phyloP scores from a whole-genome alignment of 1,140 invertebrate species.

The Colletes latitarsis region DNA sequence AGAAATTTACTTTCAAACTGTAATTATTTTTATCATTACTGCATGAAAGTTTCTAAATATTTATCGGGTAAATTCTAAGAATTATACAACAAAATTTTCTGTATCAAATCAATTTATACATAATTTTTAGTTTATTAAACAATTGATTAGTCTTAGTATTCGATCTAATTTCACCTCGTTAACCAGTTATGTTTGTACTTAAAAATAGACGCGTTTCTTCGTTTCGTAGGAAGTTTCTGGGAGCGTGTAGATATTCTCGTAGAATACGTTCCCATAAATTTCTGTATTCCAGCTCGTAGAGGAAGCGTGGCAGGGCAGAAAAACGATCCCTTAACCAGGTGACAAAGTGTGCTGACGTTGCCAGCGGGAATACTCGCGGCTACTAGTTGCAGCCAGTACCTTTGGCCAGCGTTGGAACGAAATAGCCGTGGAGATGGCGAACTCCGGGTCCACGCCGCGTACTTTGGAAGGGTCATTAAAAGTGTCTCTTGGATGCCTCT shows the following conservation, averaged over 20 bases:
- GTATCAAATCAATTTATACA: too few relatives aligned
- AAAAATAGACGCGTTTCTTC: too few relatives aligned
- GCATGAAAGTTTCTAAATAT: too few relatives aligned
- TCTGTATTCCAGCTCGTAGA: conserved; percentile 1
- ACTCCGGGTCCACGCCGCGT: conserved; percentile 13
- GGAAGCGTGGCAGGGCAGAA: conserved; percentile 30
- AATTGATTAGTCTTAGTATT: too few relatives aligned
- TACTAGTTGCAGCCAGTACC: conserved; percentile 41
- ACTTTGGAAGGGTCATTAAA: conserved; percentile 44
- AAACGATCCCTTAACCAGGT: conserved; percentile 65
- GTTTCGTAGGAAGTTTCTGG: background rate
- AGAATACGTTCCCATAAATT: background rate
- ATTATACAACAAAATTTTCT: too few relatives aligned
- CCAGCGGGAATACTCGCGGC: conserved; percentile 58
- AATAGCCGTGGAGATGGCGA: conserved; percentile 35
- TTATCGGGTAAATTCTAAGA: too few relatives aligned
- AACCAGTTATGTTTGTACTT: too few relatives aligned
- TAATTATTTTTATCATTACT: too few relatives aligned
- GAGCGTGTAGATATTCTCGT: background rate
- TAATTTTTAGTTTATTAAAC: too few relatives aligned
- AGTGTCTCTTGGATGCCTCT: conserved; percentile 37
- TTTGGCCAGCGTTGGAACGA: conserved; percentile 25
- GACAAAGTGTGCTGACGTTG: conserved; percentile 65
- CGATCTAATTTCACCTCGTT: too few relatives aligned
- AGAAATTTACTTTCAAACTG: too few relatives aligned